Conservation (phyloP, 2,113 vertebrate genomes). For the Apus apus region DNA sequence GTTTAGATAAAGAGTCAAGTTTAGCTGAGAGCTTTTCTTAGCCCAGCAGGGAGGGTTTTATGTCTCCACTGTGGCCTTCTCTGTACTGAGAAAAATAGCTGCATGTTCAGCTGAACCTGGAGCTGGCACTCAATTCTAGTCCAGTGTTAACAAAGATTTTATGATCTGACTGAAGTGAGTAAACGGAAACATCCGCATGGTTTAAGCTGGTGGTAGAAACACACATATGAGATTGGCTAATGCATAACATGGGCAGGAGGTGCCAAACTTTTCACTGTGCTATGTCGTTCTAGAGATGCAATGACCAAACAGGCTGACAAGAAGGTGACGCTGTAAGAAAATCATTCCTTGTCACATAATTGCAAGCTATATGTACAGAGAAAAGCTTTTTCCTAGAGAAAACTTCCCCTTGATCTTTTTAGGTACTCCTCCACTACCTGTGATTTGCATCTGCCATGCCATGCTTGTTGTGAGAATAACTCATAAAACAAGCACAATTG, state of each 20-base stretch:
- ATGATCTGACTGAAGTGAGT: not conserved
- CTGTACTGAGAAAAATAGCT: conserved; percentile 32
- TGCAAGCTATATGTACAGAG: not conserved
- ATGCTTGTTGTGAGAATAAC: not conserved
- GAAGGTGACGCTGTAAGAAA: not conserved
- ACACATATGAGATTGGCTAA: not conserved
- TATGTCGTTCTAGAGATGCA: not conserved
- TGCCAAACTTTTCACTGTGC: not conserved
- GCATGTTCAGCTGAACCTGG: not conserved
- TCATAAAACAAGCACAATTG: not conserved
- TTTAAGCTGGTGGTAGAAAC: not conserved
- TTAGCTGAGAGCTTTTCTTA: conserved; percentile 28
- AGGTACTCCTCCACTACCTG: not conserved
- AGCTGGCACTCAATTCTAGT: not conserved
- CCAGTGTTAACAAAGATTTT: not conserved
- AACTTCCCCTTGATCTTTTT: conserved; percentile 8
- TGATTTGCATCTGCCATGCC: not conserved
- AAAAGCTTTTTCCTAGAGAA: not conserved
- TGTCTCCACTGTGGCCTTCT: not conserved
- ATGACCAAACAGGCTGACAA: not conserved
- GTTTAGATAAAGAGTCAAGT: conserved; percentile 20
- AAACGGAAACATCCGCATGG: not conserved
- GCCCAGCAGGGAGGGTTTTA: conserved; percentile 29
- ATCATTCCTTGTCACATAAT: not conserved
- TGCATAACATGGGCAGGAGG: not conserved